Evolutionary conservation across 2,888 invertebrate species (phyloP).

Genomic region (Macrophya annulata): DNA sequence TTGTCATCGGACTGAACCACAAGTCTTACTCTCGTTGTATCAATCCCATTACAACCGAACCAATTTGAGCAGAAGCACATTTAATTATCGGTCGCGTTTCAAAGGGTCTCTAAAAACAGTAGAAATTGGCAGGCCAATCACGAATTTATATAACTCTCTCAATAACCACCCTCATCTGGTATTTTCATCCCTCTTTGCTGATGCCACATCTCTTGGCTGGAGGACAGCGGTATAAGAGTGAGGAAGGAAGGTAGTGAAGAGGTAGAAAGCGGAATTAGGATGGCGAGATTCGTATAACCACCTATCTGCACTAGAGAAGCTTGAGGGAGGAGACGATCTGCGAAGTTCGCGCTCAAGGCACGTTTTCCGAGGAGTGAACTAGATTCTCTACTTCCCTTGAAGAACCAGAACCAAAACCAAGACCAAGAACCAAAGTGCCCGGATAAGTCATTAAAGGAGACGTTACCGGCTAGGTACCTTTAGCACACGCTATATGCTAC

Average conservation of each 20-base stretch:
- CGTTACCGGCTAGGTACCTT: constrained; percentile 14
- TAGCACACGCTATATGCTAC: constrained; percentile 3
- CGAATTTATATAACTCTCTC: constrained; percentile 37
- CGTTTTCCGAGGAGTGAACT: constrained; percentile 50
- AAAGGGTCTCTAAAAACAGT: constrained; percentile 14
- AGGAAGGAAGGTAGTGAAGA: not conserved
- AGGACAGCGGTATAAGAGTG: not conserved
- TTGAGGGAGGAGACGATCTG: not conserved
- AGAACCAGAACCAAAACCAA: constrained; percentile 38
- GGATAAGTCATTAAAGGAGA: constrained; percentile 53
- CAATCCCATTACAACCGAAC: constrained; percentile 13
- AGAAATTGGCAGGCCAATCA: constrained; percentile 13
- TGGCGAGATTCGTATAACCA: constrained; percentile 34
- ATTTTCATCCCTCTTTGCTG: constrained; percentile 27
- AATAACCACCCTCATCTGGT: constrained; percentile 26
- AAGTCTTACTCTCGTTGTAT: not conserved
- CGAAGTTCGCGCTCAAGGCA: constrained; percentile 49
- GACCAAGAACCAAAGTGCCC: constrained; percentile 26
- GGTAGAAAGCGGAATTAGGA: constrained; percentile 15
- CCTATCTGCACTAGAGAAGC: constrained; percentile 35
- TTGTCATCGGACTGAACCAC: not conserved
- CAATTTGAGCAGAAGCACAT: constrained; percentile 30
- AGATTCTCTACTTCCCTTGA: constrained; percentile 44
- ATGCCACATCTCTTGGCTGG: not conserved
- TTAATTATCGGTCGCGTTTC: constrained; percentile 11